Conservation (phyloP, 2,113 vertebrate species). For the Eira barbara region DNA sequence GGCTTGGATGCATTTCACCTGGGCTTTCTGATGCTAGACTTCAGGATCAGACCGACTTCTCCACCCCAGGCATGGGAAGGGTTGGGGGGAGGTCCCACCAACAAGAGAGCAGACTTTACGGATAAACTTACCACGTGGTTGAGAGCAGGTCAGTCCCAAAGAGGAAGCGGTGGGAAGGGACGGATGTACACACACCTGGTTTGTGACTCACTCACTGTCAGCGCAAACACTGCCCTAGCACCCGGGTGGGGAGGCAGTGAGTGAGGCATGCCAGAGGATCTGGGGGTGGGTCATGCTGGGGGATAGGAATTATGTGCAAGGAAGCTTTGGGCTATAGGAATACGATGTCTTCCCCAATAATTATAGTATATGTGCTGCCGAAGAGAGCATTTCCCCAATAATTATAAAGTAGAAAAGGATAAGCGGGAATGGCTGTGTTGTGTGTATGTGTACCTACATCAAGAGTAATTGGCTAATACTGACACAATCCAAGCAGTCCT, state of each 20-base stretch:
- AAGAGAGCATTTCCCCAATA: background rate
- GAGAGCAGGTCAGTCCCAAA: background rate
- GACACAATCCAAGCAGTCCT: background rate
- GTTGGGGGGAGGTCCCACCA: background rate
- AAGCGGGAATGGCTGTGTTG: background rate
- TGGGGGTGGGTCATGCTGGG: too few relatives aligned
- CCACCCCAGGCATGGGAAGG: too few relatives aligned
- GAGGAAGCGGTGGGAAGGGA: background rate
- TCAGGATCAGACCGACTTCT: background rate
- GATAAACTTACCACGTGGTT: background rate
- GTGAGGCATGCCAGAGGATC: background rate
- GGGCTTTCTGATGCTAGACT: background rate
- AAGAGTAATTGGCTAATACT: background rate
- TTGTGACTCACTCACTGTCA: background rate
- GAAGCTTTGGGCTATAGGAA: background rate
- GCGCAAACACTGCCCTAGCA: background rate
- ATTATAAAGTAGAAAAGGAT: background rate
- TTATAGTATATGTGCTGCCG: too few relatives aligned
- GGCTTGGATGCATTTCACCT: too few relatives aligned
- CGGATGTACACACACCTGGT: background rate
- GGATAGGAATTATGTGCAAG: background rate
- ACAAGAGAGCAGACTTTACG: background rate
- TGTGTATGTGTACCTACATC: background rate
- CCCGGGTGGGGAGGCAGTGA: too few relatives aligned
- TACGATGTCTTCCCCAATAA: background rate